Evolutionary conservation across 2,888 invertebrate species (phyloP).

Genomic region (Drosophila siamana): DNA sequence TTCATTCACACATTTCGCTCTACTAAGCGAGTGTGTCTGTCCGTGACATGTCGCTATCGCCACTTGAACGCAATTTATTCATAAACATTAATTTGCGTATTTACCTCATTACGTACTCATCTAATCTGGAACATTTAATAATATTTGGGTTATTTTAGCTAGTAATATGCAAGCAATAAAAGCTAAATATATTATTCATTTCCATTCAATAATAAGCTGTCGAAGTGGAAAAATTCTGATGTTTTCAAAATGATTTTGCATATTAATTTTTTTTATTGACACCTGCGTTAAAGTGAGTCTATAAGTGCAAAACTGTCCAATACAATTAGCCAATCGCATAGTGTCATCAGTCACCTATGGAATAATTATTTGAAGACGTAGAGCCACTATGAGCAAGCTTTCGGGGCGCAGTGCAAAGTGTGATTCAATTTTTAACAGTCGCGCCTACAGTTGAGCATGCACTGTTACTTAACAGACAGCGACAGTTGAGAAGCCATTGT

Average conservation of each 20-base stretch:
- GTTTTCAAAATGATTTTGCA: too few species aligned
- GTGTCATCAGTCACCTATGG: too few species aligned
- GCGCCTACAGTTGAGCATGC: constrained; percentile 3
- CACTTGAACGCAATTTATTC: neutral
- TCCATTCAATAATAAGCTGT: neutral
- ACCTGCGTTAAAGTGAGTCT: too few species aligned
- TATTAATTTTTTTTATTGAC: too few species aligned
- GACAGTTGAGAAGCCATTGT: constrained; percentile 15
- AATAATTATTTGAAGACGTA: too few species aligned
- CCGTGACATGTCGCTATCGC: neutral
- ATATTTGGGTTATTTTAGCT: neutral
- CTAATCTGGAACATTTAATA: neutral
- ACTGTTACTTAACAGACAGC: constrained; percentile 8
- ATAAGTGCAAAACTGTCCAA: too few species aligned
- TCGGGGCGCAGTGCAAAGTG: neutral
- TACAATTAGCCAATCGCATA: too few species aligned
- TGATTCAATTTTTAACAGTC: neutral
- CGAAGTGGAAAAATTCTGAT: too few species aligned
- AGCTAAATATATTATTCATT: neutral
- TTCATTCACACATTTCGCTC: neutral
- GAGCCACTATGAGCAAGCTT: too few species aligned
- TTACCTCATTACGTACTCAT: neutral
- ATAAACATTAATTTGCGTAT: neutral
- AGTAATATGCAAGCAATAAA: neutral
- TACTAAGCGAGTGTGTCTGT: neutral